Percentiles rank a stretch among this genome's conserved stretches.
phyloP scores from a whole-genome alignment of 2,888 invertebrate genomes.

The Acronicta psi region DNA sequence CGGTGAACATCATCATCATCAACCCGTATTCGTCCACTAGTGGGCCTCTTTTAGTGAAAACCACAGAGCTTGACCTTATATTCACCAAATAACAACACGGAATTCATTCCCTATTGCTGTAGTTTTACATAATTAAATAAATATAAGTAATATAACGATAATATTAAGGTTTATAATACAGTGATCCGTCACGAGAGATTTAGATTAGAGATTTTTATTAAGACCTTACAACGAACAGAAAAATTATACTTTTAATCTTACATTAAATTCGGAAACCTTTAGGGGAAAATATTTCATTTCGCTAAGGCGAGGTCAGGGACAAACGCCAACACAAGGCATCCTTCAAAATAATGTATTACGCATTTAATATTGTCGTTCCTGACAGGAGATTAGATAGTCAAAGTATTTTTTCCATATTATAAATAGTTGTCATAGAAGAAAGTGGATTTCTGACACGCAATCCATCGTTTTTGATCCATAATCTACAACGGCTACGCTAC shows the following conservation, averaged over 20 bases:
- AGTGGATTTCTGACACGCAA: no score
- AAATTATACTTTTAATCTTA: conserved; percentile 44
- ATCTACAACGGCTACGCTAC: no score
- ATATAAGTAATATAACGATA: conserved; percentile 21
- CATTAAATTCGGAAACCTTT: conserved; percentile 39
- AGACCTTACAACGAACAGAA: conserved; percentile 34
- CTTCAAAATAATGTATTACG: conserved; percentile 31
- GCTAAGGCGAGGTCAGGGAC: conserved; percentile 32
- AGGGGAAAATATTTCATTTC: conserved; percentile 42
- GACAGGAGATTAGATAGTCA: conserved; percentile 11
- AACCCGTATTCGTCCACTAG: no score
- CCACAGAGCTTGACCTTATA: no score
- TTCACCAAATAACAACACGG: conserved; percentile 6
- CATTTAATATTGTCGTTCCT: conserved; percentile 25
- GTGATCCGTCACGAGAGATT: conserved; percentile 28
- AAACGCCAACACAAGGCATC: conserved; percentile 16
- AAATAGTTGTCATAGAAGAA: no score
- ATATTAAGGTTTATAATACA: conserved; percentile 22
- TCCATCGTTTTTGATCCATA: no score
- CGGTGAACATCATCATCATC: no score
- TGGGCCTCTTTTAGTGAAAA: no score
- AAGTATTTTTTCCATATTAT: neutral
- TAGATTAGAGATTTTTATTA: conserved; percentile 39
- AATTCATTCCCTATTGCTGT: conserved; percentile 3
- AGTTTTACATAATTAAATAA: conserved; percentile 21